Base-by-base conservation (phyloP, 2,113 vertebrate species). In the Enhydra lutris region DNA sequence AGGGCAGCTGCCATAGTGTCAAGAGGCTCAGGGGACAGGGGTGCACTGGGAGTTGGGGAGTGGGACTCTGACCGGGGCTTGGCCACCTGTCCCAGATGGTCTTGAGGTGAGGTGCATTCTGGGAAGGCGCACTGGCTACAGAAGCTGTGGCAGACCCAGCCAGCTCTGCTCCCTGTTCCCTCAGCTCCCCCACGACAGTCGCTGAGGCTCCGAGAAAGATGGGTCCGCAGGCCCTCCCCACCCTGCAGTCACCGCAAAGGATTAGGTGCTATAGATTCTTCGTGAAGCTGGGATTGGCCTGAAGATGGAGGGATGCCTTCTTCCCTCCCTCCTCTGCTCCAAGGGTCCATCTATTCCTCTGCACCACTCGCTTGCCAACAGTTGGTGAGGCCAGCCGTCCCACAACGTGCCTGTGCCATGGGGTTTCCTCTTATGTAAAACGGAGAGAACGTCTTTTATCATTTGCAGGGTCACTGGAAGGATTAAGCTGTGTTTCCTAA, bases 351-450 rank as follows among this genome's bases (percentile, higher is more conserved):
- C 15, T 34, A n/a, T 71, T 79, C 11, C 73, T 47, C 67, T 20
- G 14, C 0, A 17, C 26, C 34, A 23, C 59, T 67, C 24, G 39
- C 0, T 9, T 23, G 34, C 29, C 39, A 6, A 29, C 20, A 50
- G 36, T 39, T 1, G 34, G 55, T 65, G 71, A 67, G 47, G 45
- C 45, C 47, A 57, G 69, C 50, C n/a, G 6, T 26, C 42, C 69
- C 61, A 34, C 4, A 3, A 50, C 0, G 0, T 29, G 45, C 39
- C 71, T 52, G 39, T 20, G 55, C 74, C 34, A 1, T 12, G 17
- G 85, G 89, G 42, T 45, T 86, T 86, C 42, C 14, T 76, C 24
- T 59, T 80, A 20, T 89, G 18, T 26, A 45, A 71, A 69, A 69
- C 4, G 71, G n/a, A 12, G 59, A 57, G 20, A 84, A 45, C 20